These are phyloP conservation scores for Toxonevra muliebris DNA, from an alignment of 2,888 invertebrate genomes.

Conservation along the genomic window DNA sequence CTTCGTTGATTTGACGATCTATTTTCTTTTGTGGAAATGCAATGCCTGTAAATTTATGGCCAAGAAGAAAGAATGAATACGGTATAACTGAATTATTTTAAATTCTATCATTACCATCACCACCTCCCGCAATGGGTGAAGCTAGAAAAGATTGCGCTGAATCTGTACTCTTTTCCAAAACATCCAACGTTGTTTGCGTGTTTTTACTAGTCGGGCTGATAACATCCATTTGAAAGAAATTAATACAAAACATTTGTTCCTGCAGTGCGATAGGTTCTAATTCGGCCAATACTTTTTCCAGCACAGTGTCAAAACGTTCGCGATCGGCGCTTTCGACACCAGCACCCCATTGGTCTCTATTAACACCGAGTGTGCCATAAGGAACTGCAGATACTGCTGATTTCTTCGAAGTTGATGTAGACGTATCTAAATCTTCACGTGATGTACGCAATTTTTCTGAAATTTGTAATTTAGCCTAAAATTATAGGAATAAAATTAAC, in stretches of 20 bases:
- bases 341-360: conserved; percentile 72
- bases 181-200: conserved; percentile 70
- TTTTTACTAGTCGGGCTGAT: conserved; percentile 69
- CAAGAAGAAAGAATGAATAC: not conserved
- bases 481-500: not conserved
- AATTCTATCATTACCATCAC: conserved; percentile 35
- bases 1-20: conserved; percentile 78
- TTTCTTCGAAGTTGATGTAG: conserved; percentile 64
- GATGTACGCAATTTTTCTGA: conserved; percentile 61
- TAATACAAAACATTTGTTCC: conserved; percentile 94
- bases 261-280: conserved; percentile 91
- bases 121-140: conserved; percentile 43
- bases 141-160: conserved; percentile 51
- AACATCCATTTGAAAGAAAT: conserved; percentile 87
- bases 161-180: conserved; percentile 60
- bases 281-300: conserved; percentile 87
- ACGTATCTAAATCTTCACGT: conserved; percentile 63
- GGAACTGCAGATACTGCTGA: conserved; percentile 59
- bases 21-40: conserved; percentile 68
- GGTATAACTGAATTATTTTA: not conserved
- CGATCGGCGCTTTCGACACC: conserved; percentile 72
- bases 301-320: conserved; percentile 72
- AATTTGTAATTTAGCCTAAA: conserved; percentile 60
- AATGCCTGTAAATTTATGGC: not conserved
- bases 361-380: conserved; percentile 69